Base-by-base conservation (phyloP, 2,888 invertebrate species). In the Diachrysia chrysitis region DNA sequence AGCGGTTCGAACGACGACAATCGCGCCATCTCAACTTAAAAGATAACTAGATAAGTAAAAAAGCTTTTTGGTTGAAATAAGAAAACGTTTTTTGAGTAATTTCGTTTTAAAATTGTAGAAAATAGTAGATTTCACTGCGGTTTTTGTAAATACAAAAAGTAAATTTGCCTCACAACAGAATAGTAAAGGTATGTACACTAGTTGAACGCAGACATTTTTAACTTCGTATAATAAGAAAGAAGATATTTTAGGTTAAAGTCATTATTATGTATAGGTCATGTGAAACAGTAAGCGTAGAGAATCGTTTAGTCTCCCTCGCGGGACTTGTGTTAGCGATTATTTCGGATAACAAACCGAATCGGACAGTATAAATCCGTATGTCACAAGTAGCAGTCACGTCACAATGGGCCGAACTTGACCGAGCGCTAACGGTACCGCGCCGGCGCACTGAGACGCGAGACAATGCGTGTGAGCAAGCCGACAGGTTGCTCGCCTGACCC, bases 401-500 rank as follows among this genome's bases (percentile, higher is more conserved):
- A 90, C 92, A 93, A 89, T 91, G 89, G 85, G 89, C 88, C 93
- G 92, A 94, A 93, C 93, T 92, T 94, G 93, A 93, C 93, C 93
- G 92, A 87, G 86, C 85, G 85, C 72, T 95, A 95, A 95, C 95
- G 95, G 95, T 91, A 93, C 89, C 46, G 86, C 74, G 83, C 86
- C 78, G 84, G 71, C 83, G 83, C 85, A 76, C 76, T 82, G 85
- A 86, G 86, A 81, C 88, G 87, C 90, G 87, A 93, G 90, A 93
- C 94, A 94, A 95, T 93, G 93, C 93, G 93, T 92, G 92, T 87
- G 90, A 90, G 89, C 87, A 82, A 83, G 84, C 84, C 88, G 85
- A 88, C 95, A 94, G 95, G 94, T 94, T 94, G 93, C 92, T 93
- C 93, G 93, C 85, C 91, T 94, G 93, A 95, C 95, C 94, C 89